Conservation (phyloP, 2,797 vertebrate genomes). For the Ptychobarbus kaznakovi region DNA sequence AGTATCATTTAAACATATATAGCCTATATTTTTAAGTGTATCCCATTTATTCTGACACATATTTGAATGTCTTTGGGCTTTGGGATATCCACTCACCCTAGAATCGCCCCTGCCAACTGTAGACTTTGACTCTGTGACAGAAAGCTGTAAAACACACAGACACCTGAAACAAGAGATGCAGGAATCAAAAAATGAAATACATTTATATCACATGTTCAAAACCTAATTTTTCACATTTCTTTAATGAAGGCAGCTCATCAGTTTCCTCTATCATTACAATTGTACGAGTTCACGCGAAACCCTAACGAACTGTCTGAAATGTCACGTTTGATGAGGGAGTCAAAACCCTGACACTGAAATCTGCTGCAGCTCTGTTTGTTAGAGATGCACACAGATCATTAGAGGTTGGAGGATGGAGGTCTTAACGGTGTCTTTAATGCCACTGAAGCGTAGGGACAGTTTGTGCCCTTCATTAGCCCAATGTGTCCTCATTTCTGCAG, state of each 20-base stretch:
- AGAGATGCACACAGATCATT: slow-evolving; percentile 3
- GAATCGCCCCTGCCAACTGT: no score
- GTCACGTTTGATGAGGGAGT: background rate
- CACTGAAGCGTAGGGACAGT: slow-evolving; percentile 16
- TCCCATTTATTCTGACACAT: no score
- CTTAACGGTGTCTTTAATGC: slow-evolving; percentile 24
- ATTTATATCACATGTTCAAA: background rate
- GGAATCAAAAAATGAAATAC: background rate
- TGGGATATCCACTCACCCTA: no score
- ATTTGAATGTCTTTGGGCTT: no score
- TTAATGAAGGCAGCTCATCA: background rate
- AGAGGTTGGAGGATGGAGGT: background rate
- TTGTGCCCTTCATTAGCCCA: slow-evolving; percentile 32
- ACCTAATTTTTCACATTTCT: background rate
- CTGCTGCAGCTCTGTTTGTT: slow-evolving; percentile 13
- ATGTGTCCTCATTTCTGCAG: slow-evolving; percentile 17
- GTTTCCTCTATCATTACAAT: background rate
- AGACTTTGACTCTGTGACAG: background rate
- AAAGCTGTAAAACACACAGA: background rate
- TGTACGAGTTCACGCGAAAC: background rate
- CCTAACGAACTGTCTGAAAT: background rate
- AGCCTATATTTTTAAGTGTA: no score
- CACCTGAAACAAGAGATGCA: background rate
- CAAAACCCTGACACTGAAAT: background rate
- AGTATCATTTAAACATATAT: no score